Evolutionary conservation across 1,140 invertebrate species (phyloP).

Genomic region (Micrasema longulum): DNA sequence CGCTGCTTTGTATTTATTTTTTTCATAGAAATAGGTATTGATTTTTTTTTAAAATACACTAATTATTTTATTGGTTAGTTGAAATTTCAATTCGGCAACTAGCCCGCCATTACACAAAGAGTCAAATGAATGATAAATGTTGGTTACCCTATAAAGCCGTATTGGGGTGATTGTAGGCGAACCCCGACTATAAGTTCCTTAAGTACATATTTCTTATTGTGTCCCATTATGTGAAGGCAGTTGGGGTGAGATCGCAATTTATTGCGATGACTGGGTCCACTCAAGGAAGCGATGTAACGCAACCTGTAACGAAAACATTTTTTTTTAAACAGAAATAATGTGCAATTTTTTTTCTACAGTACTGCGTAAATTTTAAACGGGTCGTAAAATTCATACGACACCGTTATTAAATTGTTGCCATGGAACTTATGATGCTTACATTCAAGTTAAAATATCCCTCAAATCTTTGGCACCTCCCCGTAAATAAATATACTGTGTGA

Average conservation of each 20-base stretch:
- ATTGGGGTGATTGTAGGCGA: background rate
- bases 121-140: background rate
- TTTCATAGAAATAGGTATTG: background rate
- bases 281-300: background rate
- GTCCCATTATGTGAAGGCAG: conserved; percentile 29
- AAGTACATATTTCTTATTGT: conserved; percentile 37
- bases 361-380: too few relatives aligned
- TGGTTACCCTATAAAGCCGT: background rate
- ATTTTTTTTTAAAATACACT: background rate
- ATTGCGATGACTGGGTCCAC: conserved; percentile 9
- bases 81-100: background rate
- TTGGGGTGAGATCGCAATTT: conserved; percentile 33
- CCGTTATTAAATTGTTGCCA: too few relatives aligned
- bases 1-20: background rate
- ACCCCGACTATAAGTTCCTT: conserved; percentile 12
- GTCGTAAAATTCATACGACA: too few relatives aligned
- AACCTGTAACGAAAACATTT: too few relatives aligned
- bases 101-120: background rate
- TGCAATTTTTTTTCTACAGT: too few relatives aligned
- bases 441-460: too few relatives aligned
- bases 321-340: too few relatives aligned
- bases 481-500: too few relatives aligned
- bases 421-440: too few relatives aligned
- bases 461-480: too few relatives aligned
- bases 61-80: background rate